Base-by-base conservation (phyloP, 2,113 vertebrate species). In the Lasiurus cinereus region DNA sequence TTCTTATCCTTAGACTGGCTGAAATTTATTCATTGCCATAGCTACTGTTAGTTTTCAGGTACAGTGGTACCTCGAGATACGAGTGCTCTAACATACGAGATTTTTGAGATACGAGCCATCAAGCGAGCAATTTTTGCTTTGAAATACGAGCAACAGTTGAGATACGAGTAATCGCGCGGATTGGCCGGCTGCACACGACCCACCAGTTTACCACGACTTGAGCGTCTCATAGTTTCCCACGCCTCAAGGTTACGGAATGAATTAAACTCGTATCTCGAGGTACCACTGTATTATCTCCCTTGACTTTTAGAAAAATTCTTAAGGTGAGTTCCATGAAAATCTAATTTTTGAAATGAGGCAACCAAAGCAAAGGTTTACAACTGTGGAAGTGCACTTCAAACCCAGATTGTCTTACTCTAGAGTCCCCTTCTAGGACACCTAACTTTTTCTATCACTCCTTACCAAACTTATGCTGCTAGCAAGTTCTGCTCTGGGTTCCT, bases 281-380 rank as follows among this genome's bases (percentile, higher is more conserved):
- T n/a, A n/a, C n/a, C n/a, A n/a, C n/a, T n/a, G 39, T 39, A 33
- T 33, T 6, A 24, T 66, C 59, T 93, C 82, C 13, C 39, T 56
- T 80, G 76, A 43, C 50, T 83, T 72, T 56, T 72, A 22, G 50
- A 62, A 85, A 10, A 52, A 14, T 72, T 69, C n/a, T 91, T 93
- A 84, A 80, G 36, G 21, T 52, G 33, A 13, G 19, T n/a, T 73
- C 56, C 84, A n/a, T 62, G 86, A 79, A 90, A 83, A 72, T 72
- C 82, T n/a, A 29, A 29, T 29, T 87, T 92, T 79, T 59, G 33
- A 95, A 46, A 84, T 69, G 59, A 88, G n/a, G 12, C 69, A 59
- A 80, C 24, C 73, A 88, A 64, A 56, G 24, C 46, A 12, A 18
- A 80, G 12, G 5, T 83, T 48, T 64, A 39, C 16, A 43, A 69